phyloP scores from a whole-genome alignment of 2,888 invertebrate species.

The Aphrophora alni region DNA sequence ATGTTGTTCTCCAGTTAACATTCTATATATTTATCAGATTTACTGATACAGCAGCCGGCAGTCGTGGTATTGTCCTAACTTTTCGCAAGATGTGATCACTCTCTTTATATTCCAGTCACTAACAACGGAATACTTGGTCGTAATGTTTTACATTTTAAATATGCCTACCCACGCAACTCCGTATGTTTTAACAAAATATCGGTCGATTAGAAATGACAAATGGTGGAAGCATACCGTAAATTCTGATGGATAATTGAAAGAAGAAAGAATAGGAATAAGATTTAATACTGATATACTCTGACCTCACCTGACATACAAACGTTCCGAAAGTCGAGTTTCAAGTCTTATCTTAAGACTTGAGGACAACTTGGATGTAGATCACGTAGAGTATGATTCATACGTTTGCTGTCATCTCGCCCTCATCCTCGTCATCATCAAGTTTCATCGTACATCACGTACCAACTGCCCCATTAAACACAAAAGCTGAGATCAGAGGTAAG shows the following conservation, averaged over 20 bases:
- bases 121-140: too few relatives aligned
- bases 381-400: not conserved
- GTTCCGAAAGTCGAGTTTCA: not conserved
- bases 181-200: not conserved
- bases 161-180: not conserved
- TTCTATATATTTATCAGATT: too few relatives aligned
- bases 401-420: not conserved
- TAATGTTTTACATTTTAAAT: too few relatives aligned
- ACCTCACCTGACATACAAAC: not conserved
- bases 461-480: not conserved
- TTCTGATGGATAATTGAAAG: not conserved
- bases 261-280: not conserved
- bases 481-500: not conserved
- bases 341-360: not conserved
- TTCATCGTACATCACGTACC: not conserved
- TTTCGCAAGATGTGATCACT: not conserved
- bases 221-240: not conserved
- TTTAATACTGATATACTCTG: not conserved
- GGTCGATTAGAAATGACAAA: slow-evolving; percentile 6
- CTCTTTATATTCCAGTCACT: not conserved
- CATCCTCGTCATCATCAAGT: slow-evolving; percentile 1
- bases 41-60: too few relatives aligned
- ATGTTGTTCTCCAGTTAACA: too few relatives aligned
- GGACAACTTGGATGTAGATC: not conserved
- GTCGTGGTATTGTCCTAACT: too few relatives aligned